Percentiles rank a stretch among this genome's conserved stretches.
These are phyloP conservation scores for Villa cingulata DNA, from an alignment of 2,888 invertebrate species.

Conservation along the genomic window DNA sequence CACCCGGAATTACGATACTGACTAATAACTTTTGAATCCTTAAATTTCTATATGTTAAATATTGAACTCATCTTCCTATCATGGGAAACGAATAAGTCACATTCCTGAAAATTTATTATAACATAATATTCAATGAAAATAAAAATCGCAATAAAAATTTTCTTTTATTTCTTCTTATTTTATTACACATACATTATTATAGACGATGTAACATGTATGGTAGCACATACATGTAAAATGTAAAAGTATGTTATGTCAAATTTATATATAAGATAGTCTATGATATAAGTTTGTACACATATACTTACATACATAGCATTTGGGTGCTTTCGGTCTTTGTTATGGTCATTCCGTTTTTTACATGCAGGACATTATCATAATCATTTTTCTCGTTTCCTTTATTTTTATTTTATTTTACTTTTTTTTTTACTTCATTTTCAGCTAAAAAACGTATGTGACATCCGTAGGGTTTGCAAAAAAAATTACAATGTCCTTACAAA, in stretches of 20 bases:
- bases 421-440: no score
- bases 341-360: no score
- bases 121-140: slow-evolving; percentile 15
- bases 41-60: background rate
- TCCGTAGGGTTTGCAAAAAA: slow-evolving; percentile 6
- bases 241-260: no score
- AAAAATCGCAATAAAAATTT: slow-evolving; percentile 15
- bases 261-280: no score
- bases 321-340: no score
- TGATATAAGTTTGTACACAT: no score
- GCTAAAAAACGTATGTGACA: slow-evolving; percentile 3
- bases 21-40: slow-evolving; percentile 5
- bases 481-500: slow-evolving; percentile 5
- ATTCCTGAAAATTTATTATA: slow-evolving; percentile 13
- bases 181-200: no score
- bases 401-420: slow-evolving; percentile 4
- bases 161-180: background rate
- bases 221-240: no score
- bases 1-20: background rate
- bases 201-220: no score
- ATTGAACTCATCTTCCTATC: slow-evolving; percentile 2
- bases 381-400: slow-evolving; percentile 5
- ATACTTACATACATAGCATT: no score
- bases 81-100: slow-evolving; percentile 10
- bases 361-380: background rate